Conservation (phyloP, 2,888 invertebrate genomes). For the Crossocerus cetratus region DNA sequence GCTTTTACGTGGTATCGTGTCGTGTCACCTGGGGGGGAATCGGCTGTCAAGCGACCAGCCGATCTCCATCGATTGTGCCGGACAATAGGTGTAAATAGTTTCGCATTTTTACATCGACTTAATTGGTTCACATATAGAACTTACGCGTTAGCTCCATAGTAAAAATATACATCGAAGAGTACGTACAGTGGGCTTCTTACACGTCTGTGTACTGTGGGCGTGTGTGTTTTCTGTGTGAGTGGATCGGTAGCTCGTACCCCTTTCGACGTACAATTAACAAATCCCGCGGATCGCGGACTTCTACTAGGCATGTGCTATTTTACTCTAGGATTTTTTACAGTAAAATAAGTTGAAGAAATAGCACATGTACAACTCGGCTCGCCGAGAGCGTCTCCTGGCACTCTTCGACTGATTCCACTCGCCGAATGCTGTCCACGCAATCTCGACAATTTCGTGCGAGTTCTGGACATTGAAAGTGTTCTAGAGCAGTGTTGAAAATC, state of each 20-base stretch:
- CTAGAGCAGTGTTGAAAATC: too few species aligned
- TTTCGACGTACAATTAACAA: slow-evolving; percentile 61
- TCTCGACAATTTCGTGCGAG: too few species aligned
- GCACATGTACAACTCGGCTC: slow-evolving; percentile 47
- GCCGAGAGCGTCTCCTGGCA: slow-evolving; percentile 36
- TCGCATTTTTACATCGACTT: slow-evolving; percentile 33
- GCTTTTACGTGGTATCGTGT: neutral
- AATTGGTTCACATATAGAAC: slow-evolving; percentile 52
- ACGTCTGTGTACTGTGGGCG: too few species aligned
- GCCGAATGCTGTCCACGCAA: too few species aligned
- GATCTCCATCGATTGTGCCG: slow-evolving; percentile 54
- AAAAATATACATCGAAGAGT: slow-evolving; percentile 73
- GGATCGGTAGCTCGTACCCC: too few species aligned
- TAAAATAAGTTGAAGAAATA: slow-evolving; percentile 61
- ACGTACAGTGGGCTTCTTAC: slow-evolving; percentile 54
- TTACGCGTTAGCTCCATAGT: slow-evolving; percentile 66
- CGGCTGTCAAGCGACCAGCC: neutral
- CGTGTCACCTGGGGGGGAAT: too few species aligned
- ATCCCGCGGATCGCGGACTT: slow-evolving; percentile 47
- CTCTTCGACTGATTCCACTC: slow-evolving; percentile 11
- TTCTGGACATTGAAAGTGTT: too few species aligned
- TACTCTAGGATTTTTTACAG: slow-evolving; percentile 34
- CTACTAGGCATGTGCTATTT: slow-evolving; percentile 45
- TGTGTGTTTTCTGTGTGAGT: too few species aligned
- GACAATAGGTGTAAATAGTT: slow-evolving; percentile 43